phyloP scores from a whole-genome alignment of 2,888 invertebrate species.

The Hyalella azteca region DNA sequence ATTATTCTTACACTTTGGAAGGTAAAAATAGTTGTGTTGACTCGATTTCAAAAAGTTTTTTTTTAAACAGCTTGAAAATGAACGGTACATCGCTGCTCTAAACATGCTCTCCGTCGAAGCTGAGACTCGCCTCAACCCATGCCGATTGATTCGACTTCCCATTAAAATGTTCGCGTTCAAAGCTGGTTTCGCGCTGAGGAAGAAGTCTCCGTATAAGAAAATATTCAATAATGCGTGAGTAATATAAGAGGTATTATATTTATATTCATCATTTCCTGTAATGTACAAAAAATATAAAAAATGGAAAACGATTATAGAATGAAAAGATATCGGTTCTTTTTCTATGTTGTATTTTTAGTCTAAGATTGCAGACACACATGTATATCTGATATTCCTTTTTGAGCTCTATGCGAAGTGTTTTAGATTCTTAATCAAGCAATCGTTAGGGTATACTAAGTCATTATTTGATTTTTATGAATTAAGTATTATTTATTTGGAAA shows the following conservation, averaged over 20 bases:
- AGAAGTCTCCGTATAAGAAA: neutral
- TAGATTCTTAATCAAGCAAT: too few relatives aligned
- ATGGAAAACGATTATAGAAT: too few relatives aligned
- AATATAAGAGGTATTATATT: neutral
- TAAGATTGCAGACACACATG: too few relatives aligned
- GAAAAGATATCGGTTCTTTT: too few relatives aligned
- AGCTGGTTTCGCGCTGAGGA: neutral
- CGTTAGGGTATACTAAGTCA: too few relatives aligned
- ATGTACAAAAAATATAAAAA: neutral
- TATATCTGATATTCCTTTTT: too few relatives aligned
- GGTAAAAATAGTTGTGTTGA: too few relatives aligned
- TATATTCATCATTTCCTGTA: neutral
- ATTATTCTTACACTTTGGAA: too few relatives aligned
- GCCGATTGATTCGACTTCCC: neutral
- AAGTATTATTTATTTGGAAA: too few relatives aligned
- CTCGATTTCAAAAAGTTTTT: neutral
- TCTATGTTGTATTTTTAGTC: too few relatives aligned
- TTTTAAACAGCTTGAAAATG: neutral
- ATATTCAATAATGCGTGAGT: conserved; percentile 7
- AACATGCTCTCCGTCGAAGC: neutral
- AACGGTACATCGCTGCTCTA: neutral
- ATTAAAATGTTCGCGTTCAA: neutral
- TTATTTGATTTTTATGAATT: too few relatives aligned
- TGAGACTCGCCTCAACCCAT: neutral
- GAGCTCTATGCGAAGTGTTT: too few relatives aligned